A percentile compares a stretch with the other conserved stretches of the same genome.
phyloP scores from a whole-genome alignment of 2,888 invertebrate species.

The Stenodema calcarata region DNA sequence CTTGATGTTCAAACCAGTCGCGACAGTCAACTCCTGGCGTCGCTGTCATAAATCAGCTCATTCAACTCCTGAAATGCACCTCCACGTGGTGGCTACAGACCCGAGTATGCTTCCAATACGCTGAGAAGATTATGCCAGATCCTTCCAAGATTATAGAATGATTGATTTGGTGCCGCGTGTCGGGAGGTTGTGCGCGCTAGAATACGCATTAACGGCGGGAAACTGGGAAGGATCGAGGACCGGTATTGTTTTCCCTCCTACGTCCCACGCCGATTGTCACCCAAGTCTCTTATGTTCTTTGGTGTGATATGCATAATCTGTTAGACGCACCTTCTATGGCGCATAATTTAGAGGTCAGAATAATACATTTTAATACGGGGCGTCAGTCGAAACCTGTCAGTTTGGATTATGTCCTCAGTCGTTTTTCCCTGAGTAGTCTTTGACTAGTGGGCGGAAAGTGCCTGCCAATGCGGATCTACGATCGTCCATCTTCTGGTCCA shows the following conservation, averaged over 20 bases:
- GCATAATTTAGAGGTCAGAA: conserved; percentile 54
- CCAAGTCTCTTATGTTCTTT: conserved; percentile 39
- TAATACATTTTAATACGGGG: conserved; percentile 53
- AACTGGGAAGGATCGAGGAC: background rate
- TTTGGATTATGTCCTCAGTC: conserved; percentile 39
- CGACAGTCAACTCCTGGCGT: background rate
- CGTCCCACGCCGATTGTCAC: conserved; percentile 52
- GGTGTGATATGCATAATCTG: conserved; percentile 44
- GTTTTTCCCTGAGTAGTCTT: background rate
- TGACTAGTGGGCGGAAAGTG: background rate
- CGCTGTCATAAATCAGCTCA: conserved; percentile 1
- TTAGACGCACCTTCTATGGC: conserved; percentile 53
- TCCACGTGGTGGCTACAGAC: background rate
- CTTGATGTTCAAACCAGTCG: no score
- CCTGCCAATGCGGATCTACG: background rate
- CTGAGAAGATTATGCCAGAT: conserved; percentile 26
- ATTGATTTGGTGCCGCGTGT: conserved; percentile 15
- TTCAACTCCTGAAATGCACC: background rate
- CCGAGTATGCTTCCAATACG: conserved; percentile 6
- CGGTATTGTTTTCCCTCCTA: conserved; percentile 40
- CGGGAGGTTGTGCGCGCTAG: background rate
- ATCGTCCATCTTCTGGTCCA: background rate
- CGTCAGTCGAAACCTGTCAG: conserved; percentile 31
- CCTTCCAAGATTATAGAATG: background rate
- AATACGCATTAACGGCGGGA: conserved; percentile 7